Conservation (phyloP, 2,113 vertebrate species). For the Myotis brandtii region DNA sequence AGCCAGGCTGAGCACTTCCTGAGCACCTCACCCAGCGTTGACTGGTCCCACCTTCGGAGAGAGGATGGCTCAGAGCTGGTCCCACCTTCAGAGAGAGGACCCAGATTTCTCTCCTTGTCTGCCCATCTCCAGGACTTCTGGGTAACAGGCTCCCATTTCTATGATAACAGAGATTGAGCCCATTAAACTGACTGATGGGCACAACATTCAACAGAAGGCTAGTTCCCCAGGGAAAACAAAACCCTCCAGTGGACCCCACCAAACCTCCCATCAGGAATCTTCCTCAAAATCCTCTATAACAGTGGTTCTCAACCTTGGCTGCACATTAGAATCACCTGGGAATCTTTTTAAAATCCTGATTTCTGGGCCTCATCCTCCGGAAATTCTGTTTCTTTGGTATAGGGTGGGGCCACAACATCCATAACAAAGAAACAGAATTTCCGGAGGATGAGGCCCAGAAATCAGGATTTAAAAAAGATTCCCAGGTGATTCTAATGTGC, state of each 20-base stretch:
- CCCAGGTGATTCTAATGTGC: no score
- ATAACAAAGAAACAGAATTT: no score
- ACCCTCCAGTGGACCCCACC: not conserved
- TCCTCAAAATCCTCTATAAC: not conserved
- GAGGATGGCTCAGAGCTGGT: not conserved
- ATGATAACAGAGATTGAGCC: not conserved
- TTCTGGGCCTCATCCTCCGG: no score
- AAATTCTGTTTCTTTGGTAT: no score
- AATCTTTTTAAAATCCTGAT: no score
- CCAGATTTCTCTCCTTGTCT: not conserved
- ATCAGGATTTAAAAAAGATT: no score
- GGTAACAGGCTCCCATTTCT: not conserved
- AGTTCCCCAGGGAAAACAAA: conserved; percentile 33
- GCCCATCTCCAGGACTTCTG: not conserved
- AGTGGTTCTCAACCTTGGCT: no score
- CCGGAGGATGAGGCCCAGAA: no score
- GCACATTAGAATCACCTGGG: no score
- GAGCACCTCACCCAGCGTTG: no score
- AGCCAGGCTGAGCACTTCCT: not conserved
- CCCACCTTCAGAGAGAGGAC: not conserved
- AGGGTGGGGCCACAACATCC: no score
- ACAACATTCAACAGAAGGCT: conserved; percentile 35
- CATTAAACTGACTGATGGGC: not conserved
- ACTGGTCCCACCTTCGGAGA: not conserved
- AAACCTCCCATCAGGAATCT: conserved; percentile 12